Evolutionary conservation across 2,797 vertebrate species (phyloP).

Genomic region (Threskiornis aethiopicus): DNA sequence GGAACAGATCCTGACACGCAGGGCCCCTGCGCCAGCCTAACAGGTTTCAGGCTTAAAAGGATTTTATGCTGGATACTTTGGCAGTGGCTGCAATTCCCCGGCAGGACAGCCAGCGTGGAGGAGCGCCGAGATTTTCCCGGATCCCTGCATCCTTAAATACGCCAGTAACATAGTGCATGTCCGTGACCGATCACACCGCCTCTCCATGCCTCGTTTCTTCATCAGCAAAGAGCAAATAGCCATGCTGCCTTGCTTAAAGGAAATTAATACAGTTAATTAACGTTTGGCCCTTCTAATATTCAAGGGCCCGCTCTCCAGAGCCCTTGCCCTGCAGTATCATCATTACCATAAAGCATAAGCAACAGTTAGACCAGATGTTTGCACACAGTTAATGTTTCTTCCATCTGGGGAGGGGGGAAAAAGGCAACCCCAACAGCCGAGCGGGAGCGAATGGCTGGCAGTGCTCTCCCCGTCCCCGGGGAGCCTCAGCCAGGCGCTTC

Average conservation of each 20-base stretch:
- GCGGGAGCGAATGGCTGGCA: neutral
- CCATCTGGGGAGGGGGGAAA: neutral
- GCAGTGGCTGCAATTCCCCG: neutral
- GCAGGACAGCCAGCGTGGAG: accelerated
- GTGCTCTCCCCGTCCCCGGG: neutral
- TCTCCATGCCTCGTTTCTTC: neutral
- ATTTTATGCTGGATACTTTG: neutral
- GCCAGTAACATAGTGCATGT: neutral
- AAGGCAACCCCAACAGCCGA: neutral
- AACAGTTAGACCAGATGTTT: conserved; percentile 50
- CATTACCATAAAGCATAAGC: neutral
- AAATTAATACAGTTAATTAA: conserved; percentile 1
- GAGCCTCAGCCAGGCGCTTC: conserved; percentile 23
- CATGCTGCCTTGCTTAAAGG: neutral
- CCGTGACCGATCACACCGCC: neutral
- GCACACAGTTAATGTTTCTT: neutral
- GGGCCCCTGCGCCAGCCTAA: neutral
- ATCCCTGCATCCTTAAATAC: neutral
- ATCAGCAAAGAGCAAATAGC: neutral
- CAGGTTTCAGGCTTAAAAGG: conserved; percentile 14
- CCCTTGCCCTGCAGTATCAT: neutral
- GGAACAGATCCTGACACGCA: neutral
- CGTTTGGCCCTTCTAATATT: neutral
- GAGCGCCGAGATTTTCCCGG: neutral
- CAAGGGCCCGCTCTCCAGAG: neutral